Base-by-base conservation (phyloP, 2,113 vertebrate genomes). In the Chinchilla lanigera region DNA sequence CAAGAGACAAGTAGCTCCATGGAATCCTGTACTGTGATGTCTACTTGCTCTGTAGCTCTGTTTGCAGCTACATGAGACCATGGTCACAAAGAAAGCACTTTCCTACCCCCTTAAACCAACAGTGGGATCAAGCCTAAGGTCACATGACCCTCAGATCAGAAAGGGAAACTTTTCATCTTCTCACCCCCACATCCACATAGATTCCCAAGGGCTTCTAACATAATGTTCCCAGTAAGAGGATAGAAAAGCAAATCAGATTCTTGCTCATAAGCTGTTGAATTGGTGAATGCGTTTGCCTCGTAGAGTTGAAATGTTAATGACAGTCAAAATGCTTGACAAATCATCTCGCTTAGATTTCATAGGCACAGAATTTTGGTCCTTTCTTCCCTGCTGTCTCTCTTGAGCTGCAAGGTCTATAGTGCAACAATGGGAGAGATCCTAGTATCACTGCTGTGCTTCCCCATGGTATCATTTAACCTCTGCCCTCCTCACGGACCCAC, bases 271-370 rank as follows among this genome's bases (percentile, higher is more conserved):
- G 58, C 22, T 47, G 35, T 86, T 78, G 22, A 95, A 52, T 4
- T 87, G 81, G 69, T 90, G 30, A 88, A 38, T 60, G 63, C 75
- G 65, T 89, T 88, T 83, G 61, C 58, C 88, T 8, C 3, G 30
- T 0, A 54, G 19, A 89, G 88, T 61, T 87, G 85, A 94, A 95
- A 84, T 97, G 84, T 92, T 92, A 86, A 56, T 88, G 83, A 77
- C 83, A 90, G 78, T 91, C 89, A 91, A 83, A 88, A 81, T 20
- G 38, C 58, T 52, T 50, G 58, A 71, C 65, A 83, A 91, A 67
- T 86, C 54, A 60, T 35, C 82, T 95, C 86, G 88, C 93, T 81
- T 89, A 77, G 86, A 88, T 71, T 95, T 94, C 80, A 88, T 60
- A 54, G 11, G 22, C 22, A 56, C 30, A 73, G 78, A 58, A 65